These are phyloP conservation scores for Aphidius ervi DNA, from an alignment of 1,140 invertebrate species.

Conservation along the genomic window DNA sequence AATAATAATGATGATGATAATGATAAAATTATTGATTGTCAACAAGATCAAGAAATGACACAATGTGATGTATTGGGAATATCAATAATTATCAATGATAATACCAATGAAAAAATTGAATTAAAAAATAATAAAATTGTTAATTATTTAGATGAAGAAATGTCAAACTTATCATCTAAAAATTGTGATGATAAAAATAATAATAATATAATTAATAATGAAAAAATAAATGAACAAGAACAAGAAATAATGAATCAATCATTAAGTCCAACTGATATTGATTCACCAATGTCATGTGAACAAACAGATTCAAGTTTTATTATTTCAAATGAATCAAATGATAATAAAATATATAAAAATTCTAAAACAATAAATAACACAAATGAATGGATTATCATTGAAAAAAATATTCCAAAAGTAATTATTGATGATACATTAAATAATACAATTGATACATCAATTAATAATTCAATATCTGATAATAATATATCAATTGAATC, in stretches of 20 bases:
- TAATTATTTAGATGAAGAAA: background rate
- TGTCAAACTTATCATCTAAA: no score
- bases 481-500: conserved; percentile 43
- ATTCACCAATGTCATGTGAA: conserved; percentile 49
- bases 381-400: conserved; percentile 44
- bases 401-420: conserved; percentile 39
- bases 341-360: conserved; percentile 33
- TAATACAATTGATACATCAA: conserved; percentile 28
- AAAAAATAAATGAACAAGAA: background rate
- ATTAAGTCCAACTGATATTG: conserved; percentile 41
- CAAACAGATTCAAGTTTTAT: conserved; percentile 47
- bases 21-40: conserved; percentile 4
- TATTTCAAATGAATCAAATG: conserved; percentile 43
- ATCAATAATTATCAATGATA: no score
- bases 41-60: conserved; percentile 26
- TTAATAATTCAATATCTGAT: conserved; percentile 35
- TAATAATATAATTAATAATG: no score
- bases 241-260: conserved; percentile 1
- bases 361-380: conserved; percentile 39
- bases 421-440: conserved; percentile 37
- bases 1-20: no score
- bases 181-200: no score
- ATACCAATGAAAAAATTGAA: conserved; percentile 1
- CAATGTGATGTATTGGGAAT: conserved; percentile 37
- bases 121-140: background rate